Evolutionary conservation across 35 echinoderm and acorn worm genomes (phyloP).

Genomic region (Ptychodera flava): DNA sequence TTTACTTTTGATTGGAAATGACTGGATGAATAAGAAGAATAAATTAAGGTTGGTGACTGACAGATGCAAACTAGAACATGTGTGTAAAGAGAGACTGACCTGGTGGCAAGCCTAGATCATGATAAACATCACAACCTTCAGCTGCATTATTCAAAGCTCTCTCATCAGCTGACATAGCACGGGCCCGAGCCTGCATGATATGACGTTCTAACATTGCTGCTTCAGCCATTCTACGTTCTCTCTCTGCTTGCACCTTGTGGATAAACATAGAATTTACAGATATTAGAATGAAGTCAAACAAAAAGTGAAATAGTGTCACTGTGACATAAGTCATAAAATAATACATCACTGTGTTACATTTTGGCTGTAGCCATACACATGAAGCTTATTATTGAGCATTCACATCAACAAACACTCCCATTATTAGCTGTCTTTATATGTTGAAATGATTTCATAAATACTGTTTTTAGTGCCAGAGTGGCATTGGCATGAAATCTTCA

Average conservation of each 20-base stretch:
- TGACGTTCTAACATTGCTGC: slow-evolving; percentile 89
- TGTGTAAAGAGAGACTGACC: slow-evolving; percentile 53
- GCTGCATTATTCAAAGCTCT: slow-evolving; percentile 68
- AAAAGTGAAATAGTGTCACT: not conserved
- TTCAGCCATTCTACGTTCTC: slow-evolving; percentile 89
- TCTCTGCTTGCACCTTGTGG: slow-evolving; percentile 77
- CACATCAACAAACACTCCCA: too few relatives aligned
- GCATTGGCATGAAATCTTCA: too few relatives aligned
- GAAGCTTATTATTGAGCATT: too few relatives aligned
- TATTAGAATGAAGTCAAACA: not conserved
- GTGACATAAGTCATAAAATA: not conserved
- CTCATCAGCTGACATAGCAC: slow-evolving; percentile 76
- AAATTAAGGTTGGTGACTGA: too few relatives aligned
- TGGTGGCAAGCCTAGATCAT: slow-evolving; percentile 71
- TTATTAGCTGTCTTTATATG: too few relatives aligned
- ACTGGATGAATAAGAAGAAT: too few relatives aligned
- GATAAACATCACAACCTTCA: slow-evolving; percentile 70
- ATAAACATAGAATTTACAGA: not conserved
- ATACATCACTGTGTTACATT: not conserved
- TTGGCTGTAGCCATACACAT: not conserved
- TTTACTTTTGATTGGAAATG: too few relatives aligned
- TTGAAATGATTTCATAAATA: too few relatives aligned
- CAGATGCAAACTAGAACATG: too few relatives aligned
- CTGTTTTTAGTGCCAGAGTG: too few relatives aligned
- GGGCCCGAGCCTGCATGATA: slow-evolving; percentile 95